These are phyloP conservation scores for Lates calcarifer DNA, from an alignment of 2,113 vertebrate species.

Conservation along the genomic window DNA sequence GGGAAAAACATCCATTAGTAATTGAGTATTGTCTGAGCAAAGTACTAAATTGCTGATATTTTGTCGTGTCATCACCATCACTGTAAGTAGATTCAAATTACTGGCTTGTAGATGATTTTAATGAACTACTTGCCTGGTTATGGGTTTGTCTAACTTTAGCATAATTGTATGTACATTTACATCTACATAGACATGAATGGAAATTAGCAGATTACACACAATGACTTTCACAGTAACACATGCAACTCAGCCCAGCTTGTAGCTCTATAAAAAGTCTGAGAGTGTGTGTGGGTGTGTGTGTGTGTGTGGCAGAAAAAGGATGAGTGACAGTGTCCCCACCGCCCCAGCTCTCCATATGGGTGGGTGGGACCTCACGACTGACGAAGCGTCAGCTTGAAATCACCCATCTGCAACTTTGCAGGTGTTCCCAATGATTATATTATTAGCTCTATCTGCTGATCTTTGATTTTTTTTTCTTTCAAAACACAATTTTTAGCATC, in stretches of 20 bases:
- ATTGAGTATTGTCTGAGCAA: not conserved
- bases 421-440: slow-evolving; percentile 99
- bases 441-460: slow-evolving; percentile 98
- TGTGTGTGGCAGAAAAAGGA: slow-evolving; percentile 18
- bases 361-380: slow-evolving; percentile 91
- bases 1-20: not conserved
- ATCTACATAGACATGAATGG: not conserved
- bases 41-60: not conserved
- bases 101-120: not conserved
- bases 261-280: slow-evolving; percentile 84
- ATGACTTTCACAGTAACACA: not conserved
- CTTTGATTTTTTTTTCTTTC: slow-evolving; percentile 91
- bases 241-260: slow-evolving; percentile 9
- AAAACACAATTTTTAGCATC: slow-evolving; percentile 86
- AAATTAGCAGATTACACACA: slow-evolving; percentile 2
- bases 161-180: not conserved
- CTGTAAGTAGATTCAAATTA: not conserved
- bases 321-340: slow-evolving; percentile 55
- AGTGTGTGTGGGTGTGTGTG: slow-evolving; percentile 24
- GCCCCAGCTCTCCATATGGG: slow-evolving; percentile 91
- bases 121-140: not conserved
- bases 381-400: slow-evolving; percentile 92
- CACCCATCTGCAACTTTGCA: slow-evolving; percentile 98
- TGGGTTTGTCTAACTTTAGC: not conserved
- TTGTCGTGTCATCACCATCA: not conserved